Evolutionary conservation across 2,113 vertebrate species (phyloP).

Genomic region (Ochotona princeps): DNA sequence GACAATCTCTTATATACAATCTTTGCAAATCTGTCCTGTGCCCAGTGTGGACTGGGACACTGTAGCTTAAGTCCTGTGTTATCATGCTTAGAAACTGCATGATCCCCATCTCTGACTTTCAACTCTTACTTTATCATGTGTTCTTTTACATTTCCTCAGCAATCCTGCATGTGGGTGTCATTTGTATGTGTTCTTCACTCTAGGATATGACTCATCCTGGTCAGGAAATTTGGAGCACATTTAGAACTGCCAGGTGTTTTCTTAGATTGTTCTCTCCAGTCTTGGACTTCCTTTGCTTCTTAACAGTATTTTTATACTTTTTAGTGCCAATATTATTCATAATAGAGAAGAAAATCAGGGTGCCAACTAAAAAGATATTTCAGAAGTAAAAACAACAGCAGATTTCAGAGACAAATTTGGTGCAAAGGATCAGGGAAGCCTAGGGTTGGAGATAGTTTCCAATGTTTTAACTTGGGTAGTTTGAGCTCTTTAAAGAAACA

Average conservation of each 20-base stretch:
- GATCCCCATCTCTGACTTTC: neutral
- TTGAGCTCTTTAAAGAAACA: neutral
- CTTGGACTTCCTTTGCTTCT: conserved; percentile 71
- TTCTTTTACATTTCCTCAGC: conserved; percentile 35
- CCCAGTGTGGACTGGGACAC: neutral
- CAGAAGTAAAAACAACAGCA: conserved; percentile 38
- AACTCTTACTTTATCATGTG: neutral
- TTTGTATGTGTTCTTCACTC: conserved; percentile 26
- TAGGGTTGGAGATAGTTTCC: neutral
- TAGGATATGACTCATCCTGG: conserved; percentile 70
- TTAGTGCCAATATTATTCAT: conserved; percentile 63
- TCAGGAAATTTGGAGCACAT: conserved; percentile 66
- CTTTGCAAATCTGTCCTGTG: neutral
- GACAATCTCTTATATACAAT: neutral
- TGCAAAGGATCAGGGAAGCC: neutral
- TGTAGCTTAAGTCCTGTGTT: neutral
- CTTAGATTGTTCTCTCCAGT: conserved; percentile 64
- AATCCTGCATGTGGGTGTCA: neutral
- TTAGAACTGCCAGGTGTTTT: conserved; percentile 68
- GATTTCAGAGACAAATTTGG: conserved; percentile 26
- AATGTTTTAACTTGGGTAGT: neutral
- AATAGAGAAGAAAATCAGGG: conserved; percentile 47
- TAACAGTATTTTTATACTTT: conserved; percentile 63
- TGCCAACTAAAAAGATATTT: conserved; percentile 54
- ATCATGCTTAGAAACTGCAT: neutral